These are phyloP conservation scores for Dermatophagoides farinae DNA, from an alignment of 1,140 invertebrate genomes.

Conservation along the genomic window DNA sequence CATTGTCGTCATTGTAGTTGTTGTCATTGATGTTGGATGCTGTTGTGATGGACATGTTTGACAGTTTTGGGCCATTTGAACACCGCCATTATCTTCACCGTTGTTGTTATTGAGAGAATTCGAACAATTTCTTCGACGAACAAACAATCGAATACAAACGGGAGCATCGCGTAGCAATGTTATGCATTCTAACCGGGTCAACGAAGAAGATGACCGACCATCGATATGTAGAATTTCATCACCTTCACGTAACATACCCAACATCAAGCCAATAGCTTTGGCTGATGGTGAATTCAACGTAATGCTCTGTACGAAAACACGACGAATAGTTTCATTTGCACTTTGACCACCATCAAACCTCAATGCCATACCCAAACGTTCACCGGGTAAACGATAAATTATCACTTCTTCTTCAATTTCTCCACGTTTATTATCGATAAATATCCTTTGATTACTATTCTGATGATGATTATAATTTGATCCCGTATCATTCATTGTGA, in stretches of 20 bases:
- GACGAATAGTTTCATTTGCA: slow-evolving; percentile 39
- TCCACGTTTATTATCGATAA: slow-evolving; percentile 1
- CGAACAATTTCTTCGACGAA: slow-evolving; percentile 29
- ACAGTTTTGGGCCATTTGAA: neutral
- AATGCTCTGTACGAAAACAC: slow-evolving; percentile 68
- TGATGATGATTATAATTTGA: neutral
- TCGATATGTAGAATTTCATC: slow-evolving; percentile 75
- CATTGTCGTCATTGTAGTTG: neutral
- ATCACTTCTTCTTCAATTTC: slow-evolving; percentile 36
- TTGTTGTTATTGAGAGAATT: slow-evolving; percentile 14
- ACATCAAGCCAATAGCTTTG: slow-evolving; percentile 39
- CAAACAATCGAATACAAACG: slow-evolving; percentile 46
- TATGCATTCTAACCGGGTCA: slow-evolving; percentile 71
- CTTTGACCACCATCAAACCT: slow-evolving; percentile 67
- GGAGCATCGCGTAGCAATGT: slow-evolving; percentile 57
- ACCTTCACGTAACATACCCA: slow-evolving; percentile 35
- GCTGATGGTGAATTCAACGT: slow-evolving; percentile 67
- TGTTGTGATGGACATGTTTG: neutral
- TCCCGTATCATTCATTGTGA: neutral
- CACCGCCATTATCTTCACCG: neutral
- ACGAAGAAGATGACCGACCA: slow-evolving; percentile 42
- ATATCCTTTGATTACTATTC: neutral
- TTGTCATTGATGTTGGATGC: neutral
- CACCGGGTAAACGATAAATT: slow-evolving; percentile 61
- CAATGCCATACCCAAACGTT: slow-evolving; percentile 66